Conservation (phyloP, 1,140 invertebrate genomes). For the Muscidifurax raptorellus region DNA sequence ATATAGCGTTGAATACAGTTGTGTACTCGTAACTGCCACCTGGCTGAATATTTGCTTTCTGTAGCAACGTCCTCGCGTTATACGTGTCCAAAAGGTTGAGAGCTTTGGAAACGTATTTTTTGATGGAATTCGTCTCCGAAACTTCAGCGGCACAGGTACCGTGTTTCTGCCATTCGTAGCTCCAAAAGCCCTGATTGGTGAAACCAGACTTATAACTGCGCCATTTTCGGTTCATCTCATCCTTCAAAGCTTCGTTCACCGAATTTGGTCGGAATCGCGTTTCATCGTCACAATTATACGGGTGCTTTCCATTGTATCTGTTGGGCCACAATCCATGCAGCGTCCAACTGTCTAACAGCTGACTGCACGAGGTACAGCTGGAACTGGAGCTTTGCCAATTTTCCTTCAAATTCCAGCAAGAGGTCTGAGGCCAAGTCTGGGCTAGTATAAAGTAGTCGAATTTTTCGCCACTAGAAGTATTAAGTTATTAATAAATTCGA, state of each 20-base stretch:
- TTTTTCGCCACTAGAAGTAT: neutral
- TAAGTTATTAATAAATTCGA: too few species aligned
- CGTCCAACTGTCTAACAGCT: neutral
- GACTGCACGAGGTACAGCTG: neutral
- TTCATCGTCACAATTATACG: neutral
- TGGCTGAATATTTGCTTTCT: neutral
- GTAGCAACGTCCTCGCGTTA: neutral
- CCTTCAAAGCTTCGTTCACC: neutral
- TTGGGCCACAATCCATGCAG: neutral
- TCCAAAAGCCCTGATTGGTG: neutral
- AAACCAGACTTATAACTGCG: neutral
- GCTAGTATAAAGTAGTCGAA: neutral
- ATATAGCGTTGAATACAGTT: neutral
- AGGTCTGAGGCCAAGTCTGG: neutral
- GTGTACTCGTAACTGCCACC: neutral
- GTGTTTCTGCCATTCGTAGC: constrained; percentile 8
- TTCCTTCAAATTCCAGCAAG: neutral
- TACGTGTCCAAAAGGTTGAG: neutral
- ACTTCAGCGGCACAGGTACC: neutral
- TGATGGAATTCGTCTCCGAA: neutral
- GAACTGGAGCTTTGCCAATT: neutral
- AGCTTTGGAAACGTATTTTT: neutral
- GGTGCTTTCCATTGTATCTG: neutral
- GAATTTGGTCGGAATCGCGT: neutral
- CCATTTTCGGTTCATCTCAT: neutral